Percentiles rank a stretch among this genome's conserved stretches.
Conservation (phyloP, 2,797 vertebrate species). For the Anas bahamensis region DNA sequence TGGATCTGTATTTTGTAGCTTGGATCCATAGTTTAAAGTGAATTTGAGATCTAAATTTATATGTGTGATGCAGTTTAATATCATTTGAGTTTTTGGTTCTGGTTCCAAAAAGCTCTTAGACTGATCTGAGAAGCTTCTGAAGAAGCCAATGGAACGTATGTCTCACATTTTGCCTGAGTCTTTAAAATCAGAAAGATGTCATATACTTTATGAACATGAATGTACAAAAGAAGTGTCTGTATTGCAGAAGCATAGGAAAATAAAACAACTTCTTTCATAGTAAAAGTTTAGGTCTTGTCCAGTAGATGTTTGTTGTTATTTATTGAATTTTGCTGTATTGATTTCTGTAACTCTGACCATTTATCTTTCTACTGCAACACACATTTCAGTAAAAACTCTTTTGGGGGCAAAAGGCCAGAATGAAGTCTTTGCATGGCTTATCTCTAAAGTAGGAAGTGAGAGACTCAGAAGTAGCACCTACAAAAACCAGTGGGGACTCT, state of each 20-base stretch:
- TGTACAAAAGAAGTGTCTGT: slow-evolving; percentile 17
- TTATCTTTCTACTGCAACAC: slow-evolving; percentile 73
- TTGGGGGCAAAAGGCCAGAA: slow-evolving; percentile 69
- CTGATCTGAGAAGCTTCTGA: slow-evolving; percentile 28
- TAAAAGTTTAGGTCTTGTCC: slow-evolving; percentile 61
- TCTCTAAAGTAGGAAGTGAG: slow-evolving; percentile 70
- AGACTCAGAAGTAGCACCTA: slow-evolving; percentile 72
- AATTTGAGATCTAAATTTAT: slow-evolving; percentile 69
- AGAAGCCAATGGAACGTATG: background rate
- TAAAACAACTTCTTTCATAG: slow-evolving; percentile 21
- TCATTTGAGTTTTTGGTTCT: slow-evolving; percentile 56
- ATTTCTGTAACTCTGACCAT: slow-evolving; percentile 71
- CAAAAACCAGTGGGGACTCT: slow-evolving; percentile 72
- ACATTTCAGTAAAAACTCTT: slow-evolving; percentile 73
- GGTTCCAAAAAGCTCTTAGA: slow-evolving; percentile 50
- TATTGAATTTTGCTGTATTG: slow-evolving; percentile 70
- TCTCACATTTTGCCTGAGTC: slow-evolving; percentile 11
- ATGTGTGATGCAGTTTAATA: slow-evolving; percentile 57
- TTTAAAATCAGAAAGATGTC: slow-evolving; percentile 15
- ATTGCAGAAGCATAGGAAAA: slow-evolving; percentile 17
- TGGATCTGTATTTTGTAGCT: slow-evolving; percentile 67
- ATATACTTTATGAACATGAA: background rate
- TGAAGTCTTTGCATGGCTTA: slow-evolving; percentile 75
- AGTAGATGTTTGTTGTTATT: slow-evolving; percentile 53
- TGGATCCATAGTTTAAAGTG: slow-evolving; percentile 57